Evolutionary conservation across 2,113 vertebrate species (phyloP).

Genomic region (Rhinoderma darwinii): DNA sequence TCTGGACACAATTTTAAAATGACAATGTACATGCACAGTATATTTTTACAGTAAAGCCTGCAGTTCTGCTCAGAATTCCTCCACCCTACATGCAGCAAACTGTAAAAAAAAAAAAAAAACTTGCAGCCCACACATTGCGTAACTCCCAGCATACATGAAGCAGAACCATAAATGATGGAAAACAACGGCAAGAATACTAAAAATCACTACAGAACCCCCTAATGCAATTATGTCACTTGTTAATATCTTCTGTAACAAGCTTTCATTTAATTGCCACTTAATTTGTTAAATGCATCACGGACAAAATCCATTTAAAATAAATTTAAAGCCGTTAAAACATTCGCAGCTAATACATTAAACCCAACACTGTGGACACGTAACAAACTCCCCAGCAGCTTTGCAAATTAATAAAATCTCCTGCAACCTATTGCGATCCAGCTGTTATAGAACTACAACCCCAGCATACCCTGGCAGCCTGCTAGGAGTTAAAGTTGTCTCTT

Average conservation of each 20-base stretch:
- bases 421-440: not conserved
- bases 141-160: constrained; percentile 27
- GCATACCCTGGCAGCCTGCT: not conserved
- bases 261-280: constrained; percentile 12
- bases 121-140: constrained; percentile 57
- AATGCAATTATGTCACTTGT: not conserved
- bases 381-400: not conserved
- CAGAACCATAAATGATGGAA: not conserved
- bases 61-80: not conserved
- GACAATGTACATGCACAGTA: not conserved
- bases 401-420: not conserved
- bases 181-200: not conserved
- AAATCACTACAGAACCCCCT: constrained; percentile 2
- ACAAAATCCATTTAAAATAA: constrained; percentile 22
- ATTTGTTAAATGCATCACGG: constrained; percentile 17
- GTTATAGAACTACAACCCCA: not conserved
- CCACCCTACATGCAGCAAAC: constrained; percentile 8
- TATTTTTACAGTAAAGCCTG: not conserved
- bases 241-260: not conserved
- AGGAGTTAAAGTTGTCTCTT: not conserved
- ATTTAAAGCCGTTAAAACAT: not conserved
- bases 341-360: constrained; percentile 20
- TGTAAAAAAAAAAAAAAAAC: constrained; percentile 14
- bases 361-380: not conserved
- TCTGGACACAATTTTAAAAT: not conserved